These are phyloP conservation scores for Epinephelus fuscoguttatus DNA, from an alignment of 2,113 vertebrate genomes.

Conservation along the genomic window DNA sequence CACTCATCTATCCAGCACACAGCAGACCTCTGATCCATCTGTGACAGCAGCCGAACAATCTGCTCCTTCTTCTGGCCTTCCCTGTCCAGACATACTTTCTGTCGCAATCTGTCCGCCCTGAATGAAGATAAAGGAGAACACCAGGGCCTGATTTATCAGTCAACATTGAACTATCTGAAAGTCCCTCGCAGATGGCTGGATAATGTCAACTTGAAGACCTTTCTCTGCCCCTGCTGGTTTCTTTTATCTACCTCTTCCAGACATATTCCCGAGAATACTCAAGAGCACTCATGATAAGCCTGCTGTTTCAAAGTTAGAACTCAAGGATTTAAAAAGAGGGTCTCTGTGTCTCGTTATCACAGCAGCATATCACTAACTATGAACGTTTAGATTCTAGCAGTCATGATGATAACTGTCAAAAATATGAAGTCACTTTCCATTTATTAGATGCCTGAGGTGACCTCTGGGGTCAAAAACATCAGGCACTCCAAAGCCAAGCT, in stretches of 20 bases:
- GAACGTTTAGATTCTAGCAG: not conserved
- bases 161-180: conserved; percentile 77
- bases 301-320: conserved; percentile 46
- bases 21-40: conserved; percentile 71
- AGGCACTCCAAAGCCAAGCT: conserved; percentile 19
- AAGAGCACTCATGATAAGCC: conserved; percentile 59
- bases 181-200: conserved; percentile 82
- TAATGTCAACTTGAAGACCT: conserved; percentile 80
- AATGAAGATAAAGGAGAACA: conserved; percentile 88
- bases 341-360: conserved; percentile 25
- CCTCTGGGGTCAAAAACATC: conserved; percentile 33
- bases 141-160: conserved; percentile 85
- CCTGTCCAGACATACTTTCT: conserved; percentile 78
- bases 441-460: conserved; percentile 24
- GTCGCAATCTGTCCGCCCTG: conserved; percentile 71
- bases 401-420: conserved; percentile 30
- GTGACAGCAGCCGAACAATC: conserved; percentile 79
- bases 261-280: conserved; percentile 62
- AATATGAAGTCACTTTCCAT: conserved; percentile 23
- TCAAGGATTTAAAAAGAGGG: conserved; percentile 19
- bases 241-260: conserved; percentile 71
- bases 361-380: not conserved
- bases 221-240: conserved; percentile 43
- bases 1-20: conserved; percentile 72
- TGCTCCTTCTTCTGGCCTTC: conserved; percentile 81